These are phyloP conservation scores for Periophthalmodon schlosseri DNA, from an alignment of 2,113 vertebrate genomes.

Conservation along the genomic window DNA sequence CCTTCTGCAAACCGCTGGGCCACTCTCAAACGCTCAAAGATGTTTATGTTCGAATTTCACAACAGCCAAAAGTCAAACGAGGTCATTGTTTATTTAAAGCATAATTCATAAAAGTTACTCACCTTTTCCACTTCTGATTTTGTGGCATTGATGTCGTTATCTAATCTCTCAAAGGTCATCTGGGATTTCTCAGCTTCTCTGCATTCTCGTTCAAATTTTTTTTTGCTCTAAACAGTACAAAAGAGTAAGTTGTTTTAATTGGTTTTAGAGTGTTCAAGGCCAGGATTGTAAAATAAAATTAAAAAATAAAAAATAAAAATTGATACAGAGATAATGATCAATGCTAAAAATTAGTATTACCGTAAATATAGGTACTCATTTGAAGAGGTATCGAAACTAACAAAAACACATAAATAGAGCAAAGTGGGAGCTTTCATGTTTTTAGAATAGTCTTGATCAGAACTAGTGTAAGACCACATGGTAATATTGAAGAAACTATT, in stretches of 20 bases:
- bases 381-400: not conserved
- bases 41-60: constrained; percentile 1
- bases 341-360: not conserved
- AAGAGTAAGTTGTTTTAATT: not conserved
- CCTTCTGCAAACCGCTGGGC: constrained; percentile 20
- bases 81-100: not conserved
- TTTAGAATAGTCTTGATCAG: too few relatives aligned
- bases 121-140: constrained; percentile 99
- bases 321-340: not conserved
- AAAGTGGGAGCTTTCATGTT: too few relatives aligned
- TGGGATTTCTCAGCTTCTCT: constrained; percentile 96
- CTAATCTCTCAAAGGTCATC: constrained; percentile 87
- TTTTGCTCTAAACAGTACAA: constrained; percentile 86
- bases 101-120: constrained; percentile 30
- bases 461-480: too few relatives aligned
- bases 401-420: too few relatives aligned
- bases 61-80: not conserved
- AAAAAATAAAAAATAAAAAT: too few relatives aligned
- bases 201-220: constrained; percentile 98
- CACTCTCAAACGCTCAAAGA: not conserved
- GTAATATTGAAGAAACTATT: too few relatives aligned
- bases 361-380: not conserved
- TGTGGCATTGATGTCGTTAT: constrained; percentile 96
- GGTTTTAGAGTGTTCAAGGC: not conserved
- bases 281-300: not conserved